Base-by-base conservation (phyloP, 2,797 vertebrate species). In the Odontamblyopus lacepedii region DNA sequence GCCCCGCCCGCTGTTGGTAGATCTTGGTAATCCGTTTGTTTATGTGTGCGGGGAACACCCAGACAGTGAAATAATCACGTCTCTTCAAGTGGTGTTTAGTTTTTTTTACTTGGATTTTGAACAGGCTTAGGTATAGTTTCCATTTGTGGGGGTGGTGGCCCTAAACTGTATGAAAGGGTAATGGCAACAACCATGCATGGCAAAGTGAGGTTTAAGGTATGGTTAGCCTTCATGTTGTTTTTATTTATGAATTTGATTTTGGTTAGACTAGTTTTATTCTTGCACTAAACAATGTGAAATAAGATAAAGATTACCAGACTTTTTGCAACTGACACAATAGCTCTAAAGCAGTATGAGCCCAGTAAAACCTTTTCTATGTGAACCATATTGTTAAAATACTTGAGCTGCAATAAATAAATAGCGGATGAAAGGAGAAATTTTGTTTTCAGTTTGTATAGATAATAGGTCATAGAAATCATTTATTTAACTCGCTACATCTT, bases 21-120 rank as follows among this genome's bases (percentile, higher is more conserved):
- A 87, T 80, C 86, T 78, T 74, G 74, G 79, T 87, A 85, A 87
- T 87, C 84, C 76, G 13, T 80, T 85, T 88, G 85, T 87, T 89
- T 86, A 73, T 78, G 74, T 86, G 78, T 57, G 70, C 66, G 65
- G 79, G 80, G 80, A 87, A 86, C 79, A 85, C 79, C 73, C 85
- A 84, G 74, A 83, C 83, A 80, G 79, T 71, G 73, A 74, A 84
- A 83, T 85, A 86, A 84, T 78, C 74, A 81, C 70, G 77, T 82
- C 82, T 83, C 81, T 81, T 80, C 56, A 77, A 80, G 76, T 82
- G 82, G 81, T 87, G 81, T 76, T 71, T 60, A 72, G 81, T 65
- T 83, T 86, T 84, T 81, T 86, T 82, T 82, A 50, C 78, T 76
- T 81, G 76, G 79, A 76, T 82, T 83, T 73, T 77, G 74, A 74